Evolutionary conservation across 1,140 invertebrate species (phyloP), one percentile per base, ranked within the genome.

Genomic region (Coelopa frigida): DNA sequence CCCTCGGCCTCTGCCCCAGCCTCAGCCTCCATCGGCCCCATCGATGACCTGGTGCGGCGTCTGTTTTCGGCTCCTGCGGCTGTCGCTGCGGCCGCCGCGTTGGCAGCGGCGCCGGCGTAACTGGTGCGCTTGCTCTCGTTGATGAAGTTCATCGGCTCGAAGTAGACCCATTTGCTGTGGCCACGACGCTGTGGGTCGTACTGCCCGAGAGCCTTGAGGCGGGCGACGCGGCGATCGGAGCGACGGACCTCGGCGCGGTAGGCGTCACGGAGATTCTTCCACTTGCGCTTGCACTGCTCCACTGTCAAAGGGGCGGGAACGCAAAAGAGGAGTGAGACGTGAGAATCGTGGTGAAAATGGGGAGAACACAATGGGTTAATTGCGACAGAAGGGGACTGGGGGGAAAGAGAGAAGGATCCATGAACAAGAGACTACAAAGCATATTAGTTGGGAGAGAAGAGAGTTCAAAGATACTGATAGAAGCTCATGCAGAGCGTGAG

Each of bases 191-290:
- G 21, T 1, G 24, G 27, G 21, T 47, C 40, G 11, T 43, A 38
- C 4, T 20, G 17, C 8, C 40, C 35, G 10, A 11, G 21, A 32
- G 31, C 15, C 10, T 44, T 47, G 15, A 36, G 20, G 11, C 32
- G 31, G 10, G 39, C 41, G 1, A 32, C 23, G 4, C 45, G 49
- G 3, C 49, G 45, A 15, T 51, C 39, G 1, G 20, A 4, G 5
- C 49, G 44, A 24, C 45, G 35, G 5, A 47, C 49, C 23, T 51
- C 49, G n/a, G 49, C 44, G n/a, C 45, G 49, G 44, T 47, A 51
- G 12, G 49, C 41, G 41, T 51, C 49, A 4, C 49, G 44, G 11
- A 51, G 38, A 44, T 51, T 51, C 27, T 47, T 47, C 49, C 49
- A 51, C 33, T 51, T 51, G 7, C 40, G 44, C 22, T 51, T 51